Evolutionary conservation across 2,113 vertebrate genomes (phyloP).

Genomic region (Falco punctatus): DNA sequence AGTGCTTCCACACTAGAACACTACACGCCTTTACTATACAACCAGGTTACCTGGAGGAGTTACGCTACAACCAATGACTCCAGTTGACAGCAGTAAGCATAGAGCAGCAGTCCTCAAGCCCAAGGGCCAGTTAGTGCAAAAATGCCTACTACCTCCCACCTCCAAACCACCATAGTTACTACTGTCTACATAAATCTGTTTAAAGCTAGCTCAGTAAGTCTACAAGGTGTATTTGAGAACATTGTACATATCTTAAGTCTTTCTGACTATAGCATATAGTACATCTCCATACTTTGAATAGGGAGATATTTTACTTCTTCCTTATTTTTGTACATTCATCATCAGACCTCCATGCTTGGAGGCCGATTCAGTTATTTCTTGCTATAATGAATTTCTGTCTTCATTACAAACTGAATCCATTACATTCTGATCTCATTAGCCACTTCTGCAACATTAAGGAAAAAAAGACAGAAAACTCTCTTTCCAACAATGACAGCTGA

Average conservation of each 20-base stretch:
- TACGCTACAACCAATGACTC: not conserved
- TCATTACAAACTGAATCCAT: not conserved
- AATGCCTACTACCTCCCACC: not conserved
- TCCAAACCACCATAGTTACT: not conserved
- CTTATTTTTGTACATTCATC: not conserved
- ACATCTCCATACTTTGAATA: not conserved
- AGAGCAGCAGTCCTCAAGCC: not conserved
- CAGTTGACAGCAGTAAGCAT: not conserved
- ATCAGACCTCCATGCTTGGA: not conserved
- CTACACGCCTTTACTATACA: not conserved
- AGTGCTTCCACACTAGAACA: not conserved
- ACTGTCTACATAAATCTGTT: not conserved
- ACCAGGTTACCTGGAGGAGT: not conserved
- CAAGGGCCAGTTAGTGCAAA: not conserved
- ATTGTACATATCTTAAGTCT: not conserved
- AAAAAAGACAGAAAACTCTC: not conserved
- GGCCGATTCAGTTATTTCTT: not conserved
- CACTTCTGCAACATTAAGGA: not conserved
- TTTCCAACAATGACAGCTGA: not conserved
- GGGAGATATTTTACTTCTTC: not conserved
- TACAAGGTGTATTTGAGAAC: not conserved
- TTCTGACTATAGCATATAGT: not conserved
- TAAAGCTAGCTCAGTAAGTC: not conserved
- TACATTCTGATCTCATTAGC: not conserved
- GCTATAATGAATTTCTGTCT: not conserved